Conservation (phyloP, 2,888 invertebrate genomes). For the Leptinotarsa peninsularis region DNA sequence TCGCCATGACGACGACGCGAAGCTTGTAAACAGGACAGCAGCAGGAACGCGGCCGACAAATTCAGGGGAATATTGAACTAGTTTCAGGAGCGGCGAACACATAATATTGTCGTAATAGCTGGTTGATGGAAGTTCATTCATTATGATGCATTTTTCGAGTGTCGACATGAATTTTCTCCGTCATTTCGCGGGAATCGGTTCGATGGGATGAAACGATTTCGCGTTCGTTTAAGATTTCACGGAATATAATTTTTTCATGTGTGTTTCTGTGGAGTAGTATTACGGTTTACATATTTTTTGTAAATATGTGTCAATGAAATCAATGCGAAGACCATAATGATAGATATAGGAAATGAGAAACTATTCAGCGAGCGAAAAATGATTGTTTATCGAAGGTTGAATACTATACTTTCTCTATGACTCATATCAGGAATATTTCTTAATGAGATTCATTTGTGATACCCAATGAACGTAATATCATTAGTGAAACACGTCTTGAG, state of each 20-base stretch:
- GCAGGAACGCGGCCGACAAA: conserved; percentile 8
- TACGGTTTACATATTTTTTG: no score
- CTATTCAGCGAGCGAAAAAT: no score
- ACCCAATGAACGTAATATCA: no score
- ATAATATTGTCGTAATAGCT: conserved; percentile 12
- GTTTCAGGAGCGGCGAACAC: conserved; percentile 10
- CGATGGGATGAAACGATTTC: background rate
- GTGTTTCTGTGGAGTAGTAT: background rate
- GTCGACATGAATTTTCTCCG: background rate
- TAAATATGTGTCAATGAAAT: no score
- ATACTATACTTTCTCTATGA: no score
- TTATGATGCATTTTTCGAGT: conserved; percentile 13
- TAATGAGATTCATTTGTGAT: no score
- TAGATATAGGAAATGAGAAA: no score
- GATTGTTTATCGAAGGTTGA: no score
- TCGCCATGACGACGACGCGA: conserved; percentile 7
- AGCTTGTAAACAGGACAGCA: conserved; percentile 12
- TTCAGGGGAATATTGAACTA: conserved; percentile 14
- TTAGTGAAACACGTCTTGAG: no score
- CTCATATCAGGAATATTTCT: no score
- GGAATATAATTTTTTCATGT: background rate
- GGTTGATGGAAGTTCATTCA: conserved; percentile 1
- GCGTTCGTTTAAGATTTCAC: background rate
- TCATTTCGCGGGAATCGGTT: background rate
- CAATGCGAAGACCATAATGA: no score